Evolutionary conservation across 2,888 invertebrate genomes (phyloP).

Genomic region (Pachymerium ferrugineum): DNA sequence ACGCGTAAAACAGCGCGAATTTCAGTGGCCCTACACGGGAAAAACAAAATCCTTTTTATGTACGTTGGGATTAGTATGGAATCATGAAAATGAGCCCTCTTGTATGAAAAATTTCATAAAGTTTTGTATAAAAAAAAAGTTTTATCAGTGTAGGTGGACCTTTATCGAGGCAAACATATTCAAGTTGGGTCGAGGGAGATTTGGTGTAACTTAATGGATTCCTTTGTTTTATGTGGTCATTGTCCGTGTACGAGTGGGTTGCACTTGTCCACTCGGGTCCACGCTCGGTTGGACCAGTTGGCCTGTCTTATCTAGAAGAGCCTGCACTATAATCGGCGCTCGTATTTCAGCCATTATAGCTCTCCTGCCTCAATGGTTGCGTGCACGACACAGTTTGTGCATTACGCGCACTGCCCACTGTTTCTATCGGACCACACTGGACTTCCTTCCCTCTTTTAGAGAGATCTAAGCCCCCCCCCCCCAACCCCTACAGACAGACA

Average conservation of each 20-base stretch:
- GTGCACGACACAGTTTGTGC: constrained; percentile 24
- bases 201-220: constrained; percentile 14
- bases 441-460: constrained; percentile 20
- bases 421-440: constrained; percentile 16
- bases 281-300: constrained; percentile 24
- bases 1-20: constrained; percentile 22
- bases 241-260: constrained; percentile 27
- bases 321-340: constrained; percentile 19
- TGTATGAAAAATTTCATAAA: constrained; percentile 18
- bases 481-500: neutral
- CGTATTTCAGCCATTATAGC: constrained; percentile 23
- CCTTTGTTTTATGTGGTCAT: constrained; percentile 27
- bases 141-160: neutral
- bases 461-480: neutral
- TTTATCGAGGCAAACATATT: neutral
- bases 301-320: constrained; percentile 11
- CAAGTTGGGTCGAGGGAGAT: neutral
- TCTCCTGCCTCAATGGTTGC: constrained; percentile 27
- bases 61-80: constrained; percentile 5
- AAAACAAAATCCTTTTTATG: constrained; percentile 24
- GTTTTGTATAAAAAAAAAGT: neutral
- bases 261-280: constrained; percentile 27
- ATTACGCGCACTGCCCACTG: constrained; percentile 24
- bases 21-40: constrained; percentile 23
- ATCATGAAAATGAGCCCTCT: constrained; percentile 7